Percentiles rank a stretch among this genome's conserved stretches.
Conservation (phyloP, 1,140 invertebrate species). For the Drosophila chauvacae region DNA sequence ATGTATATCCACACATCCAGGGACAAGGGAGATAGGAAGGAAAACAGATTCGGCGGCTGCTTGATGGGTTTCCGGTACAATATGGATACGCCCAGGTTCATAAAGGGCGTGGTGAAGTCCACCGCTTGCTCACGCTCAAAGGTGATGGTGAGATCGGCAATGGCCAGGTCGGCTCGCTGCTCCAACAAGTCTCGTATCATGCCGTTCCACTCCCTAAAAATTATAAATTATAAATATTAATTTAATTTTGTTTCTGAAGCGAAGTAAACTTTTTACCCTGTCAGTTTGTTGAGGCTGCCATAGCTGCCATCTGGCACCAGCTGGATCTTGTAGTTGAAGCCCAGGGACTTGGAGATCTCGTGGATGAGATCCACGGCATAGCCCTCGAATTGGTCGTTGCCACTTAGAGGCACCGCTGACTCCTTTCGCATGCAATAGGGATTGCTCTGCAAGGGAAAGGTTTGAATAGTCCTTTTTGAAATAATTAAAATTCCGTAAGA, state of each 20-base stretch:
- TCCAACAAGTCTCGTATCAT: constrained; percentile 96
- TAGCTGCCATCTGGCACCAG: constrained; percentile 93
- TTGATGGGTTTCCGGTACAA: constrained; percentile 96
- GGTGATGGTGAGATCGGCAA: constrained; percentile 97
- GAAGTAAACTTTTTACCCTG: constrained; percentile 65
- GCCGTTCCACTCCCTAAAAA: constrained; percentile 94
- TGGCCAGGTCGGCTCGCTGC: constrained; percentile 95
- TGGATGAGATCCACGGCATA: constrained; percentile 94
- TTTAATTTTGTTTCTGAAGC: neutral
- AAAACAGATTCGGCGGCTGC: constrained; percentile 96
- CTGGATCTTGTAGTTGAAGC: constrained; percentile 95
- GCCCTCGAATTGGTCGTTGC: constrained; percentile 95
- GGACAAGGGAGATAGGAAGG: constrained; percentile 96
- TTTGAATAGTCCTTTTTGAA: neutral
- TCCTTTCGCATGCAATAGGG: constrained; percentile 96
- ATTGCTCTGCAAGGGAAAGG: constrained; percentile 88
- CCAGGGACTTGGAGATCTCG: constrained; percentile 93
- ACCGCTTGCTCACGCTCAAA: constrained; percentile 94
- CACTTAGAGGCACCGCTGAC: constrained; percentile 91
- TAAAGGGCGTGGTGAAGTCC: constrained; percentile 98
- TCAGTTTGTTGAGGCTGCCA: constrained; percentile 90
- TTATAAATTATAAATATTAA: neutral
- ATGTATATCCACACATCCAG: constrained; percentile 98
- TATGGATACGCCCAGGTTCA: constrained; percentile 97
- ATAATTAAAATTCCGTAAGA: neutral